phyloP scores from a whole-genome alignment of 1,140 invertebrate genomes.

The Harlomillsia oculata region DNA sequence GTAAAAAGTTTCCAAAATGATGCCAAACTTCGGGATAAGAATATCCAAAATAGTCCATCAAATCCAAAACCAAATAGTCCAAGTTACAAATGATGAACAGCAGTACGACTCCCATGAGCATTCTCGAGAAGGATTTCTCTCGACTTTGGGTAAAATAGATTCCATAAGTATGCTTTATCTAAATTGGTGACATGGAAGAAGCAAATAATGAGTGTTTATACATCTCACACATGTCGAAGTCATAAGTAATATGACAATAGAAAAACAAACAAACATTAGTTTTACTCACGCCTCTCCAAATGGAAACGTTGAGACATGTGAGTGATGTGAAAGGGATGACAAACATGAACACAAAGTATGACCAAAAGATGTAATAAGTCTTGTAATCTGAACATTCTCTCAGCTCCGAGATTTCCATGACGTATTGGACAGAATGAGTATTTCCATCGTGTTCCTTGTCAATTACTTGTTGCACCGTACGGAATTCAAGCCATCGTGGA shows the following conservation, averaged over 20 bases:
- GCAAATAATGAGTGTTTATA: no score
- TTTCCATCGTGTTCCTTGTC: neutral
- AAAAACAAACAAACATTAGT: no score
- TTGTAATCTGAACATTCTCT: conserved; percentile 3
- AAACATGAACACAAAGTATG: conserved; percentile 23
- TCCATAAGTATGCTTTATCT: no score
- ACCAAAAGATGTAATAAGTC: conserved; percentile 19
- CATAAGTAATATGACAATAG: neutral
- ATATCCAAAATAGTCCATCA: conserved; percentile 38
- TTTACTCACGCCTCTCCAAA: conserved; percentile 17
- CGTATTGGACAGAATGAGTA: neutral
- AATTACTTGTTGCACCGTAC: neutral
- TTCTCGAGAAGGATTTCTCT: conserved; percentile 19
- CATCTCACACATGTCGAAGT: no score
- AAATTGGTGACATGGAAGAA: no score
- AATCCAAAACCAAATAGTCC: conserved; percentile 22
- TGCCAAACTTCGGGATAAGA: conserved; percentile 47
- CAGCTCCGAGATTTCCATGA: conserved; percentile 15
- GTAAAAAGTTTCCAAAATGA: conserved; percentile 67
- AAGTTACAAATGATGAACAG: conserved; percentile 19
- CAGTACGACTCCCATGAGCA: conserved; percentile 19
- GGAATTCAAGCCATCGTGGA: conserved; percentile 20
- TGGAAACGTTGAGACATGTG: conserved; percentile 7
- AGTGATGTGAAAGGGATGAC: conserved; percentile 14
- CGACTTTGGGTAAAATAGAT: no score